A percentile compares a stretch with the other conserved stretches of the same genome.
Conservation (phyloP, 2,888 invertebrate species). For the Meiosimyza decipiens region DNA sequence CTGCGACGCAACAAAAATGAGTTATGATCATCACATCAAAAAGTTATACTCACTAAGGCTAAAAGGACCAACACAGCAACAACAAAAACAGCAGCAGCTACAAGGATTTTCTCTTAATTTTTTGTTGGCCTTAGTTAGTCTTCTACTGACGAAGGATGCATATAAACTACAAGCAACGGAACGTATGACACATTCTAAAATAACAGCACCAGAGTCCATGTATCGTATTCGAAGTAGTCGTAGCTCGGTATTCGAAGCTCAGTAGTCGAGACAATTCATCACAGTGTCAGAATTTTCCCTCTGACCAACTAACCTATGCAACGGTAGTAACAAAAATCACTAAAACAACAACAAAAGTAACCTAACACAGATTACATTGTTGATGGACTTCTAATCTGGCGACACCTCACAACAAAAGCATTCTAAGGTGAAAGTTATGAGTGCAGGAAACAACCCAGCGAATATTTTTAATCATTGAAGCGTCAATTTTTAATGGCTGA, state of each 20-base stretch:
- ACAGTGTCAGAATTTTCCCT: slow-evolving; percentile 4
- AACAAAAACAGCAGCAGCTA: not conserved
- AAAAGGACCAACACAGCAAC: not conserved
- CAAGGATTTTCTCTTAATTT: not conserved
- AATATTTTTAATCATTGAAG: no score
- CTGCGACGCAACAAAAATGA: not conserved
- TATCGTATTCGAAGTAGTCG: not conserved
- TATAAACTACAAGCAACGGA: not conserved
- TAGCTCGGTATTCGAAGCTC: not conserved
- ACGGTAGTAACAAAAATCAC: not conserved
- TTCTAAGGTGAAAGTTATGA: not conserved
- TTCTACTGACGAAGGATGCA: no score
- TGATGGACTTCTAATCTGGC: slow-evolving; percentile 10
- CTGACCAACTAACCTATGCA: not conserved
- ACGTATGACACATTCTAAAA: not conserved
- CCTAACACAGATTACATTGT: slow-evolving; percentile 6
- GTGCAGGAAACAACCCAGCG: not conserved
- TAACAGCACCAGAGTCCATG: not conserved
- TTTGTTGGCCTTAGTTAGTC: not conserved
- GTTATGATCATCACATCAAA: slow-evolving; percentile 1
- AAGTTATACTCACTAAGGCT: not conserved
- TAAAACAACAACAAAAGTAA: not conserved
- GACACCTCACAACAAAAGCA: slow-evolving; percentile 5
- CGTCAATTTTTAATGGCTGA: no score
- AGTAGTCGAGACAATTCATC: slow-evolving; percentile 9